Conservation (phyloP, 1,140 invertebrate genomes). For the Phortica variegata region DNA sequence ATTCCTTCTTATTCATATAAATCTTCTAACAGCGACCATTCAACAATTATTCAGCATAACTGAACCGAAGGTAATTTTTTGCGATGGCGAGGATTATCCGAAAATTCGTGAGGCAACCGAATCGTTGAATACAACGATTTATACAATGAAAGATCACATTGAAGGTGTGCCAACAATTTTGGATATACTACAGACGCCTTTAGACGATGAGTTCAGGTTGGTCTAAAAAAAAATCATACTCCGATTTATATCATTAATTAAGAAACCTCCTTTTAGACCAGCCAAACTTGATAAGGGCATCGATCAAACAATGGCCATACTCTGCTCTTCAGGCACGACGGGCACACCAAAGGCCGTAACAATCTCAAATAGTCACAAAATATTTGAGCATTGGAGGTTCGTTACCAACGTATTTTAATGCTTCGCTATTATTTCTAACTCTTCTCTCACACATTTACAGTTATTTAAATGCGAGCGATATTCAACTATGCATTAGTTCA, state of each 20-base stretch:
- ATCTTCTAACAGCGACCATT: too few relatives aligned
- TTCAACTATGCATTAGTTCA: too few relatives aligned
- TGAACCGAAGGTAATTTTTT: conserved; percentile 30
- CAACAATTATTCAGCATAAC: conserved; percentile 18
- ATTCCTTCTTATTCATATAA: background rate
- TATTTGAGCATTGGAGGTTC: too few relatives aligned
- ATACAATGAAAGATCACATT: conserved; percentile 16
- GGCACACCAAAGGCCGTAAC: conserved; percentile 76
- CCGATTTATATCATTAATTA: too few relatives aligned
- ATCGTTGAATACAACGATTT: conserved; percentile 8
- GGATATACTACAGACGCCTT: conserved; percentile 8
- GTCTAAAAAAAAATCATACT: too few relatives aligned
- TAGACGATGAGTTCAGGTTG: background rate
- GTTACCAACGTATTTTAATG: too few relatives aligned
- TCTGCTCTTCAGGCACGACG: conserved; percentile 70
- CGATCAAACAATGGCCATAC: conserved; percentile 37
- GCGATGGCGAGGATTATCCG: conserved; percentile 24
- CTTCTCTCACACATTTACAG: too few relatives aligned
- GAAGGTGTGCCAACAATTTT: conserved; percentile 6
- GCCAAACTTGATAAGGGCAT: conserved; percentile 14
- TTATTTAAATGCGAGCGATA: too few relatives aligned
- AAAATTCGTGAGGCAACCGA: conserved; percentile 9
- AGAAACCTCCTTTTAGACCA: conserved; percentile 5
- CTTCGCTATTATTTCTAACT: too few relatives aligned
- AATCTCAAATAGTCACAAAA: conserved; percentile 60